Conservation (phyloP, 2,113 vertebrate species). For the Microtus montanus region DNA sequence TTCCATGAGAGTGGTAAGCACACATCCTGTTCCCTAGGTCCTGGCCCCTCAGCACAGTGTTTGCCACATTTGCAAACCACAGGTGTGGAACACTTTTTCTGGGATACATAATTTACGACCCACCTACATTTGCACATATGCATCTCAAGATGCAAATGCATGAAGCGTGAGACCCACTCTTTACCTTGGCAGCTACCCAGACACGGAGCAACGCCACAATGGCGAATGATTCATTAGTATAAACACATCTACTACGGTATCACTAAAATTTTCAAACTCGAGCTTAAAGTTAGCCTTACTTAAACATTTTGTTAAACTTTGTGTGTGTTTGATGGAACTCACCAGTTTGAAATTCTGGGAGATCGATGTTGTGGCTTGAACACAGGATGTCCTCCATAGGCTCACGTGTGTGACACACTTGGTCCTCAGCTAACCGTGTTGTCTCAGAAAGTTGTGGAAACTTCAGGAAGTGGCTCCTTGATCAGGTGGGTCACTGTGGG, state of each 20-base stretch:
- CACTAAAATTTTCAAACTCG: neutral
- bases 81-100: conserved; percentile 39
- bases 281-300: neutral
- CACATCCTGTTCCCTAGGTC: neutral
- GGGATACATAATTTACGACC: conserved; percentile 44
- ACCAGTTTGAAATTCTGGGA: neutral
- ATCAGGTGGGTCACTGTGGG: neutral
- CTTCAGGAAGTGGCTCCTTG: neutral
- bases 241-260: neutral
- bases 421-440: neutral
- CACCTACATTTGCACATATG: conserved; percentile 1
- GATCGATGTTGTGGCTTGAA: neutral
- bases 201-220: neutral
- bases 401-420: neutral
- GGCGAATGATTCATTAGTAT: neutral
- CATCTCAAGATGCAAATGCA: conserved; percentile 2
- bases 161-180: neutral
- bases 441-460: neutral
- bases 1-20: neutral
- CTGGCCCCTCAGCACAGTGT: neutral
- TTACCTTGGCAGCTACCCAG: neutral
- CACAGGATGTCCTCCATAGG: neutral
- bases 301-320: neutral
- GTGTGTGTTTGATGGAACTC: neutral
- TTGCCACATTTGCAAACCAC: neutral